phyloP scores from a whole-genome alignment of 2,888 invertebrate species.

The Chironomus tentans region DNA sequence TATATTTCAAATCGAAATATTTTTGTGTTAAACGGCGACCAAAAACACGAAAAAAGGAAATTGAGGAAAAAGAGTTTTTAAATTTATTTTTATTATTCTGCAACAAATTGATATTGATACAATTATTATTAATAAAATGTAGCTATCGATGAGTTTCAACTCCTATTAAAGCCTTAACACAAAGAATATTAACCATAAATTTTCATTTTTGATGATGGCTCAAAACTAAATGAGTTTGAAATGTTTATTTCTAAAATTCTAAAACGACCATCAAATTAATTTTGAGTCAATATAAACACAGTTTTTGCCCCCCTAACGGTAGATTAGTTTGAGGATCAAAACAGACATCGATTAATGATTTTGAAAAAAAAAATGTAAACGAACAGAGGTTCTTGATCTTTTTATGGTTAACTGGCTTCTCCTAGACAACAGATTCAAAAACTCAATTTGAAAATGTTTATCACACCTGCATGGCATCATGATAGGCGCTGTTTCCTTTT shows the following conservation, averaged over 20 bases:
- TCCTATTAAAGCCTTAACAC: neutral
- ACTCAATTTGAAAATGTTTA: too few species aligned
- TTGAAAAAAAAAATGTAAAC: neutral
- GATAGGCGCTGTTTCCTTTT: too few species aligned
- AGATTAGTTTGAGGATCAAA: conserved; percentile 1
- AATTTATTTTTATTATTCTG: conserved; percentile 1
- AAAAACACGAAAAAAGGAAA: neutral
- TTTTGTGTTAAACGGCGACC: neutral
- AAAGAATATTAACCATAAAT: neutral
- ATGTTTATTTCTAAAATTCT: too few species aligned
- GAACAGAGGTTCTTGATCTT: neutral
- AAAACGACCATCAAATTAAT: neutral
- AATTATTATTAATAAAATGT: conserved; percentile 24
- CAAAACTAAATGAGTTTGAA: neutral
- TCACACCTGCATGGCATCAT: too few species aligned
- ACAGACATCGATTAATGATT: neutral
- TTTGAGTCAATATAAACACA: neutral
- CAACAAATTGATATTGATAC: conserved; percentile 4
- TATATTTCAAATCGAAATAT: neutral
- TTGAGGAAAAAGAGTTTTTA: neutral
- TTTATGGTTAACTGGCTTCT: neutral
- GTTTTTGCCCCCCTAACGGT: conserved; percentile 9
- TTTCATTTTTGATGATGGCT: conserved; percentile 1
- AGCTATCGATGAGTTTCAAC: neutral
- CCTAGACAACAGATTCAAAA: too few species aligned